A percentile compares a stretch with the other conserved stretches of the same genome.
phyloP scores from a whole-genome alignment of 2,888 invertebrate species.

The Coelogynopora nodosa region DNA sequence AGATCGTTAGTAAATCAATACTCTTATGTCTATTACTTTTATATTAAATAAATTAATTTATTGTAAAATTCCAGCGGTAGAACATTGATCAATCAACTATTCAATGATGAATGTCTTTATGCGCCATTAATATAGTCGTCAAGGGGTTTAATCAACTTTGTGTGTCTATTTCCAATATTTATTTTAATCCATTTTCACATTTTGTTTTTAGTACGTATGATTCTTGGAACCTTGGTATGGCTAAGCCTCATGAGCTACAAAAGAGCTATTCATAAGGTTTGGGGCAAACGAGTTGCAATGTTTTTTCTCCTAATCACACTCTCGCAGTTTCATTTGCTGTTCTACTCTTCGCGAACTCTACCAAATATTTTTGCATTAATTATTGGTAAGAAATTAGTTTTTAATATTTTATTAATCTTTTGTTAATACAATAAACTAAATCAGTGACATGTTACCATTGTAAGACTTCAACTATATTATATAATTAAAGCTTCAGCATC shows the following conservation, averaged over 20 bases:
- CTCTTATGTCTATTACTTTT: too few relatives aligned
- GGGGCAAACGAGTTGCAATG: slow-evolving; percentile 72
- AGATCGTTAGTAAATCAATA: too few relatives aligned
- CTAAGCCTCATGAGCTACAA: slow-evolving; percentile 72
- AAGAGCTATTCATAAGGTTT: slow-evolving; percentile 72
- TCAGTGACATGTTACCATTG: too few relatives aligned
- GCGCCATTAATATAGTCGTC: too few relatives aligned
- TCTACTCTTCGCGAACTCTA: slow-evolving; percentile 85
- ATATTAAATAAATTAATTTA: too few relatives aligned
- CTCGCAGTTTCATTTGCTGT: slow-evolving; percentile 95
- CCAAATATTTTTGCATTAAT: slow-evolving; percentile 91
- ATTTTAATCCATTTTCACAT: not conserved
- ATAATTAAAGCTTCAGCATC: too few relatives aligned
- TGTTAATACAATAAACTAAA: too few relatives aligned
- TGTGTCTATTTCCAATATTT: slow-evolving; percentile 38
- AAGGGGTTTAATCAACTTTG: too few relatives aligned
- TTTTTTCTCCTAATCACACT: slow-evolving; percentile 68
- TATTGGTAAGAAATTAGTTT: slow-evolving; percentile 81
- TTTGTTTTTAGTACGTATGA: slow-evolving; percentile 72
- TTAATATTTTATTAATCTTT: too few relatives aligned
- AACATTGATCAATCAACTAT: too few relatives aligned
- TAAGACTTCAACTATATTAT: slow-evolving; percentile 46
- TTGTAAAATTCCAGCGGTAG: too few relatives aligned
- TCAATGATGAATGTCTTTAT: too few relatives aligned
- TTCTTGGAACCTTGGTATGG: slow-evolving; percentile 74